Base-by-base conservation (phyloP, 1,140 invertebrate genomes). In the Paracyclopina nana region DNA sequence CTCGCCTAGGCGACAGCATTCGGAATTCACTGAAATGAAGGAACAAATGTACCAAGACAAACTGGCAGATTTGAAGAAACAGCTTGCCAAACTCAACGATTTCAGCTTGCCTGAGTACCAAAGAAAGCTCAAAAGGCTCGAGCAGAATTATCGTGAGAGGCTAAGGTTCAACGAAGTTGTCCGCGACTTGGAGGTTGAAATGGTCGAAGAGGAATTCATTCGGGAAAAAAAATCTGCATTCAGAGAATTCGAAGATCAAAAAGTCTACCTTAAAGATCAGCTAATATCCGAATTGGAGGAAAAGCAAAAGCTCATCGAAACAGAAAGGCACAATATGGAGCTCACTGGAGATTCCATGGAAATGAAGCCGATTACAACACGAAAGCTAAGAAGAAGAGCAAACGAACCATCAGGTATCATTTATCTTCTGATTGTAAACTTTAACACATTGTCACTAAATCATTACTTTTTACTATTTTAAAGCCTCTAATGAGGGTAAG, bases 191-290 rank as follows among this genome's bases (percentile, higher is more conserved):
- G 73, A 85, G 66, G 72, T 77, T 6, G 82, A 90, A 56, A 77
- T 79, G 58, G 79, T 88, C 3, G 85, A 94, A 60, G 71, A 75
- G 53, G 88, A 94, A 58, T 94, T 82, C 60, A 68, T 80, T 54
- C 72, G 75, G 27, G 91, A 95, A 61, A 85, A 85, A 62, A 81
- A 81, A 64, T 76, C 79, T 24, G 80, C 86, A 2, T 76, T 72
- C 0, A 81, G 84, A 64, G 88, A 95, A 59, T 90, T 87, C 72
- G 86, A 95, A 63, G 87, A 95, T 57, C 92, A 94, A 61, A 90
- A 90, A 62, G 72, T 82, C 56, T 88, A 94, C 61, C 65, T 96
- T 9, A 77, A 80, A 59, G 88, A 94, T 62, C 87, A 78, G 66
- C 62, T 97, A 12, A 70, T 95, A 9, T 72, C 76, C 28, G 88